phyloP scores from a whole-genome alignment of 2,888 invertebrate genomes.

The Lampropteryx suffumata region DNA sequence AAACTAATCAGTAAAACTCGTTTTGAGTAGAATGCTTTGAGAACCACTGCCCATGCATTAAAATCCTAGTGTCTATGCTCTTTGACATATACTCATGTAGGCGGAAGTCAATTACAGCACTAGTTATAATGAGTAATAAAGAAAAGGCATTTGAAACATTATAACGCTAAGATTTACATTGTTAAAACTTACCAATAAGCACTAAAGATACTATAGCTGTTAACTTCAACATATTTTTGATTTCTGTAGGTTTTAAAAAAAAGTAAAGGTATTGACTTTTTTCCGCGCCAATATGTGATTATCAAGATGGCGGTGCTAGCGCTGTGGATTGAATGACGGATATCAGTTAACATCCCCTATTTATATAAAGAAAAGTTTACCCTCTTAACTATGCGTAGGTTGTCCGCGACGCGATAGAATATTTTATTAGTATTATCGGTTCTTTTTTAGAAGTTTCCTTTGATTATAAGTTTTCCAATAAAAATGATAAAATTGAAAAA shows the following conservation, averaged over 20 bases:
- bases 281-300: slow-evolving; percentile 23
- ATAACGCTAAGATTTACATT: too few relatives aligned
- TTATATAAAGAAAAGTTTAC: slow-evolving; percentile 62
- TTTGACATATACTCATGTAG: too few relatives aligned
- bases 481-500: too few relatives aligned
- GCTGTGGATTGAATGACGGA: slow-evolving; percentile 45
- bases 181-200: slow-evolving; percentile 64
- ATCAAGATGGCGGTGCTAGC: slow-evolving; percentile 47
- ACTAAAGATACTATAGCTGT: slow-evolving; percentile 64
- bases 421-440: slow-evolving; percentile 15
- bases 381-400: slow-evolving; percentile 43
- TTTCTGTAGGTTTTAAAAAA: slow-evolving; percentile 23
- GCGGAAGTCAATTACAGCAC: neutral
- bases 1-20: too few relatives aligned
- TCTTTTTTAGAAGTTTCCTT: slow-evolving; percentile 3
- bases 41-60: too few relatives aligned
- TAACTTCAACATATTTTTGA: slow-evolving; percentile 60
- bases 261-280: slow-evolving; percentile 26
- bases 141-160: too few relatives aligned
- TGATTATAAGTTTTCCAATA: neutral
- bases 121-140: too few relatives aligned
- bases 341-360: slow-evolving; percentile 41
- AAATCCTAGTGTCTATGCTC: too few relatives aligned
- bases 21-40: too few relatives aligned
- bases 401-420: slow-evolving; percentile 27